Conservation (phyloP, 2,113 vertebrate genomes). For the Gymnarchus niloticus region DNA sequence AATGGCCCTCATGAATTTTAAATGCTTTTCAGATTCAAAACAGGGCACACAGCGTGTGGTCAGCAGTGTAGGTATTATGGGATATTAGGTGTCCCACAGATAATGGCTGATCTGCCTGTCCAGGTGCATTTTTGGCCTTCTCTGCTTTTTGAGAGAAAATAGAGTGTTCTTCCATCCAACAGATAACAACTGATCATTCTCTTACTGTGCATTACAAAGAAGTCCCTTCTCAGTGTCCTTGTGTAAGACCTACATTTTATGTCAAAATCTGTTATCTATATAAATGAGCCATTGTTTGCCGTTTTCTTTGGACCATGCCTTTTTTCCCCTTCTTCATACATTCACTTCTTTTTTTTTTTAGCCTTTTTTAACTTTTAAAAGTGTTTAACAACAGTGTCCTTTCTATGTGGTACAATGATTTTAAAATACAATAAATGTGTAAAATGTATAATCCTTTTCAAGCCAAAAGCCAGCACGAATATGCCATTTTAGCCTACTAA, state of each 20-base stretch:
- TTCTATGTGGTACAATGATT: no score
- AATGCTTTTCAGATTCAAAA: slow-evolving; percentile 83
- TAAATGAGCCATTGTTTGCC: slow-evolving; percentile 1
- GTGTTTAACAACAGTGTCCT: no score
- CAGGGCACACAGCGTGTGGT: slow-evolving; percentile 68
- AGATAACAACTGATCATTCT: slow-evolving; percentile 61
- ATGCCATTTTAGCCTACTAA: not conserved
- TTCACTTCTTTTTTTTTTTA: not conserved
- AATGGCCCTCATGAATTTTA: slow-evolving; percentile 87
- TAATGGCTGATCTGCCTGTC: slow-evolving; percentile 70
- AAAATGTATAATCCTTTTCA: no score
- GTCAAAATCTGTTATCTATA: slow-evolving; percentile 8
- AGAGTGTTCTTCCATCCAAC: slow-evolving; percentile 50
- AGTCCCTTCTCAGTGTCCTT: slow-evolving; percentile 52
- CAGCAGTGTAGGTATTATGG: slow-evolving; percentile 52
- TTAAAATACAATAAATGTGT: no score
- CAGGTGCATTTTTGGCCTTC: slow-evolving; percentile 73
- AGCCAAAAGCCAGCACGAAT: not conserved
- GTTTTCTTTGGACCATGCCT: not conserved
- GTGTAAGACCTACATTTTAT: slow-evolving; percentile 48
- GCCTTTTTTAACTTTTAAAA: no score
- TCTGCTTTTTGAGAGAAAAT: slow-evolving; percentile 57
- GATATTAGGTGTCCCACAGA: slow-evolving; percentile 79
- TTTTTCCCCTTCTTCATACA: not conserved
- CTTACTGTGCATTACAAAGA: slow-evolving; percentile 47